A percentile compares a stretch with the other conserved stretches of the same genome.
These are phyloP conservation scores for Brachyopa scutellaris DNA, from an alignment of 2,888 invertebrate species.

Conservation along the genomic window DNA sequence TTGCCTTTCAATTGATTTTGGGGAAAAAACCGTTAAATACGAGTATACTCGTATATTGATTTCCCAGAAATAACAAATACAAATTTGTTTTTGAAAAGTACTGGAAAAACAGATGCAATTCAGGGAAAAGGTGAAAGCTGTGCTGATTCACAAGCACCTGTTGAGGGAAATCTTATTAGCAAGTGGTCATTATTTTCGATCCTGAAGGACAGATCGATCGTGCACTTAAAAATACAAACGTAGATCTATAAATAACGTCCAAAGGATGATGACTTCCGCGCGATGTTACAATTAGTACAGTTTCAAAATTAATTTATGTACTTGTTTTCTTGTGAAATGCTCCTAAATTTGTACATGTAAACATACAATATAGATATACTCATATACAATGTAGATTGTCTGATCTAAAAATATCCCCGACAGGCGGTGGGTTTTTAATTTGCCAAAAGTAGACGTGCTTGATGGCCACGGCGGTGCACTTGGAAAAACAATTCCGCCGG, in stretches of 20 bases:
- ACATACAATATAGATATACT: no score
- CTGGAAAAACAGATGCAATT: slow-evolving; percentile 25
- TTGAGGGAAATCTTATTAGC: no score
- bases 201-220: no score
- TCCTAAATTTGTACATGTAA: not conserved
- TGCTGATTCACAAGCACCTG: not conserved
- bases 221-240: no score
- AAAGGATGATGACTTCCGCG: slow-evolving; percentile 30
- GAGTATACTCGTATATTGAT: no score
- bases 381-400: no score
- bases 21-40: not conserved
- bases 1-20: not conserved
- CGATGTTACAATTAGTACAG: slow-evolving; percentile 7
- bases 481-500: not conserved
- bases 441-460: not conserved
- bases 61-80: not conserved
- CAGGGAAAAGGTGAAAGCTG: slow-evolving; percentile 15
- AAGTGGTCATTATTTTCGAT: not conserved
- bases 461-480: not conserved
- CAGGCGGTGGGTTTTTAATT: not conserved
- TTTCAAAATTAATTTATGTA: slow-evolving; percentile 21
- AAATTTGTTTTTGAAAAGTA: not conserved
- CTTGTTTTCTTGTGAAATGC: slow-evolving; percentile 5
- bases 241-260: slow-evolving; percentile 38
- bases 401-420: slow-evolving; percentile 1